These are phyloP conservation scores for Nematolebias whitei DNA, from an alignment of 2,113 vertebrate genomes.

Conservation along the genomic window DNA sequence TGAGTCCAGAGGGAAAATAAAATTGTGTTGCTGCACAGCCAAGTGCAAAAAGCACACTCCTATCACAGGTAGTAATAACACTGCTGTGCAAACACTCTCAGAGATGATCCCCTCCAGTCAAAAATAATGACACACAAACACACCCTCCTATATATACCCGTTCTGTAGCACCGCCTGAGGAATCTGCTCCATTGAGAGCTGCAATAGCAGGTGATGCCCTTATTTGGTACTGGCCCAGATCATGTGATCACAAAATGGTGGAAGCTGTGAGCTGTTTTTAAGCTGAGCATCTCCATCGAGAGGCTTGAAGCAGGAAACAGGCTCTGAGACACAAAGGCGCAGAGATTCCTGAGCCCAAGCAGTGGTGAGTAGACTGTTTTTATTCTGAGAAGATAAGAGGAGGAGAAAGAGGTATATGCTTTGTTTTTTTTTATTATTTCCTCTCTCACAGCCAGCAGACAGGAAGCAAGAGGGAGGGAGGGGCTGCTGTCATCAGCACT, in stretches of 20 bases:
- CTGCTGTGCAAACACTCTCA: not conserved
- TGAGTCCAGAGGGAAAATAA: slow-evolving; percentile 15
- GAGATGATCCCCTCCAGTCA: slow-evolving; percentile 15
- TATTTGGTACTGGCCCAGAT: slow-evolving; percentile 72
- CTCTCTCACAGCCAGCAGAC: slow-evolving; percentile 46
- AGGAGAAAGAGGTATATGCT: slow-evolving; percentile 24
- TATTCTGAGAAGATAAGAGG: slow-evolving; percentile 24
- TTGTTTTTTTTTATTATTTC: slow-evolving; percentile 17
- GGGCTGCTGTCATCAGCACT: slow-evolving; percentile 68
- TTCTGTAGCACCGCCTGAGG: slow-evolving; percentile 38
- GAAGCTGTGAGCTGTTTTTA: slow-evolving; percentile 72
- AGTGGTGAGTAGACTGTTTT: slow-evolving; percentile 72
- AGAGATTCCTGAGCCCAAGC: slow-evolving; percentile 59
- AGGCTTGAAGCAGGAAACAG: slow-evolving; percentile 59
- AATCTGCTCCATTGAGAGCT: slow-evolving; percentile 43
- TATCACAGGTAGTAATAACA: slow-evolving; percentile 20
- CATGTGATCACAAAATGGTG: slow-evolving; percentile 82
- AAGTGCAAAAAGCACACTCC: slow-evolving; percentile 16
- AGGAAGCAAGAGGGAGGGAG: slow-evolving; percentile 63
- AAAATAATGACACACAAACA: slow-evolving; percentile 35
- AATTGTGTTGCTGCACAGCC: slow-evolving; percentile 25
- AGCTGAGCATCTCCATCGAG: slow-evolving; percentile 74
- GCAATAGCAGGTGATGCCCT: slow-evolving; percentile 67
- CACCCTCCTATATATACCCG: slow-evolving; percentile 19
- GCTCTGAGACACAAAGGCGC: slow-evolving; percentile 62